Conservation (phyloP, 2,888 invertebrate genomes). For the Melolontha melolontha region DNA sequence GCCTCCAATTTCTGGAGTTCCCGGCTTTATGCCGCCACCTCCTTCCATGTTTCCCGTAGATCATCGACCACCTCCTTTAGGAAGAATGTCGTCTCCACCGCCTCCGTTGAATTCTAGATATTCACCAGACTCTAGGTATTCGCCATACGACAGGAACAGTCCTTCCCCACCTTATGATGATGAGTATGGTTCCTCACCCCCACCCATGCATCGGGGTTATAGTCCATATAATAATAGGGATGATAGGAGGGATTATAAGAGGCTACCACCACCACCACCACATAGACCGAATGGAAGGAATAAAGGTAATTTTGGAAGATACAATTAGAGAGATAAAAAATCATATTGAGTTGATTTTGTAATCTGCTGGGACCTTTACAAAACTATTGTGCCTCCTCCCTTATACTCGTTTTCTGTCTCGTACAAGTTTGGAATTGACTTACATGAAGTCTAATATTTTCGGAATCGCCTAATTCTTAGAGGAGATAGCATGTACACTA, state of each 20-base stretch:
- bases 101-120: constrained; percentile 64
- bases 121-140: constrained; percentile 66
- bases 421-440: too few relatives aligned
- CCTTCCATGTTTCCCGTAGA: constrained; percentile 66
- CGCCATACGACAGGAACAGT: constrained; percentile 69
- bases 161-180: constrained; percentile 71
- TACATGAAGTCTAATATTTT: too few relatives aligned
- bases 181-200: constrained; percentile 73
- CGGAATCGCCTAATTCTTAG: too few relatives aligned
- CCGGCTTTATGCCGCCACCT: constrained; percentile 66
- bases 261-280: constrained; percentile 51
- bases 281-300: constrained; percentile 56
- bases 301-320: constrained; percentile 55
- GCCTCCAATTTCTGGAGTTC: constrained; percentile 63
- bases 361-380: too few relatives aligned
- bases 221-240: constrained; percentile 59
- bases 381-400: too few relatives aligned
- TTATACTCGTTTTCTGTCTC: too few relatives aligned
- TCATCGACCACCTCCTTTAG: constrained; percentile 69
- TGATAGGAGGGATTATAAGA: constrained; percentile 60
- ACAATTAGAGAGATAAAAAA: too few relatives aligned
- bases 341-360: too few relatives aligned
- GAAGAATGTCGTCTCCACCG: constrained; percentile 70
- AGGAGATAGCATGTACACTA: too few relatives aligned
- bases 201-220: constrained; percentile 65